phyloP scores from a whole-genome alignment of 2,888 invertebrate genomes.

The Pilophorus perplexus region DNA sequence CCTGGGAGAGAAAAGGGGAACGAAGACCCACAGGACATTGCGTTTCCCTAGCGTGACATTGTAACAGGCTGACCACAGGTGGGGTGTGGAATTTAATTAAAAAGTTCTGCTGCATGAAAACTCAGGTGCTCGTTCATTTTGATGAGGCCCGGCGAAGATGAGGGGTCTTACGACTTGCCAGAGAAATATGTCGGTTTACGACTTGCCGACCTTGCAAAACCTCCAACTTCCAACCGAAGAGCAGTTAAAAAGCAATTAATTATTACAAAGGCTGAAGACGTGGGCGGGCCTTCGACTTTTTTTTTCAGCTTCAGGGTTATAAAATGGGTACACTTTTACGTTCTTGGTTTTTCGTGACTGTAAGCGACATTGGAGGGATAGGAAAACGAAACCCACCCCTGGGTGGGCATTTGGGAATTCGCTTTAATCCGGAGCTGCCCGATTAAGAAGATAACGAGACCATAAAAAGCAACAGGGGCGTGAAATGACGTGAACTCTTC shows the following conservation, averaged over 20 bases:
- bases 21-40: too few relatives aligned
- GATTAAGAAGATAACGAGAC: not conserved
- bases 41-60: too few relatives aligned
- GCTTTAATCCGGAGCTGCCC: not conserved
- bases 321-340: not conserved
- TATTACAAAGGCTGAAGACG: conserved; percentile 6
- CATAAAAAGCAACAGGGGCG: too few relatives aligned
- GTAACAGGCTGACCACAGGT: too few relatives aligned
- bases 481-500: too few relatives aligned
- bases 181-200: conserved; percentile 37
- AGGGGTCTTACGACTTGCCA: conserved; percentile 17
- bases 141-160: conserved; percentile 32
- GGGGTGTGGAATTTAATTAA: conserved; percentile 35
- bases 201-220: conserved; percentile 20
- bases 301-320: too few relatives aligned
- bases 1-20: too few relatives aligned
- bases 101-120: conserved; percentile 1
- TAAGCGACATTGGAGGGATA: not conserved
- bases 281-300: too few relatives aligned
- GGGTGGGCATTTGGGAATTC: not conserved
- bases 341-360: not conserved
- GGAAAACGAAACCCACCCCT: not conserved
- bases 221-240: conserved; percentile 16
- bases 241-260: conserved; percentile 38
- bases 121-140: conserved; percentile 8